Evolutionary conservation across 2,797 vertebrate genomes (phyloP), one percentile per base, ranked within the genome.

Genomic region (Syndactyla subalaris): DNA sequence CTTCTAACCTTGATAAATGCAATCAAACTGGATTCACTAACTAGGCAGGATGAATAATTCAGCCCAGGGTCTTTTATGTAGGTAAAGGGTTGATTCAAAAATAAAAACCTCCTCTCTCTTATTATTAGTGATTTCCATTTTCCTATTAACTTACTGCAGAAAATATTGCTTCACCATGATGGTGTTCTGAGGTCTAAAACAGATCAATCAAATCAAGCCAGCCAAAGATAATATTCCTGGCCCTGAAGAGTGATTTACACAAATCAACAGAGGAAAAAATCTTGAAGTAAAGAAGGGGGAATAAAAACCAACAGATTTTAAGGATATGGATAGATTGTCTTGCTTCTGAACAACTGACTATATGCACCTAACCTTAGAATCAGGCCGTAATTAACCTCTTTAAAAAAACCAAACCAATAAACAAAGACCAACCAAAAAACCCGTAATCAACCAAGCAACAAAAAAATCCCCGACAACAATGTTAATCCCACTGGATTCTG

Each of bases 71-170:
- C 36, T 59, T 41, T 65, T 18, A 74, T 46, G 20, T 38, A 80
- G 73, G 67, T 10, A 82, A 90, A 95, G 14, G 57, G 32, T n/a
- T 80, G 51, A 76, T 95, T 79, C 54, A 88, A 85, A 93, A 94
- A 71, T 62, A 46, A 93, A 95, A 85, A 14, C 55, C n/a, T 90
- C 19, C 8, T 88, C 52, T 82, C 32, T 57, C 38, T 73, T 75
- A 70, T 95, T 92, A 76, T 88, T 75, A 88, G 73, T 78, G 85
- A 95, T 92, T 95, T 97, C 58, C 23, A 67, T 92, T 94, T 96
- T 96, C 52, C n/a, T 88, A 43, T 92, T 93, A 96, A 87, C 41
- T 78, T 67, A 65, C 58, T 70, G 54, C 51, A 93, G 81, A 95
- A 97, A 93, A 89, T 85, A 86, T n/a, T 84, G 32, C 61, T 66